Percentiles rank a stretch among this genome's conserved stretches.
phyloP scores from a whole-genome alignment of 2,888 invertebrate genomes.

The Machimus rusticus region DNA sequence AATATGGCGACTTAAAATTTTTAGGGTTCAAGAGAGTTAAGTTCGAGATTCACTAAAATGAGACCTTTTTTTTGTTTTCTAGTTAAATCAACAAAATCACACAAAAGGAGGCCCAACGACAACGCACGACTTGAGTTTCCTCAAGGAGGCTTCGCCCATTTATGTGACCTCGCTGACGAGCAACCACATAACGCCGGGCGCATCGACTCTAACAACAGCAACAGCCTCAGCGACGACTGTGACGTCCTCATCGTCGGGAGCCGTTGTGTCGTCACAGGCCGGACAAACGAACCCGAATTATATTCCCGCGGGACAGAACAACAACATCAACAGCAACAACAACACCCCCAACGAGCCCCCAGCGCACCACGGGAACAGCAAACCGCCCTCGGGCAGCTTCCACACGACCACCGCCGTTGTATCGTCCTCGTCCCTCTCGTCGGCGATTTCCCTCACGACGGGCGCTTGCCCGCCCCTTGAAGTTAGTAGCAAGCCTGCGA shows the following conservation, averaged over 20 bases:
- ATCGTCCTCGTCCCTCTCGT: constrained; percentile 48
- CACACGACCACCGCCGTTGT: constrained; percentile 50
- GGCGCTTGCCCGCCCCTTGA: neutral
- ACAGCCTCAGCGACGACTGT: constrained; percentile 54
- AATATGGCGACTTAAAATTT: too few species aligned
- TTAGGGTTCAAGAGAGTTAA: too few species aligned
- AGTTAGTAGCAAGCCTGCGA: neutral
- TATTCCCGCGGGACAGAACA: neutral
- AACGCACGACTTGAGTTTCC: constrained; percentile 75
- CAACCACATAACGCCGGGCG: constrained; percentile 65
- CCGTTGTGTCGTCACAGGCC: constrained; percentile 48
- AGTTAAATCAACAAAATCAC: constrained; percentile 60
- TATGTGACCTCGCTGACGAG: constrained; percentile 79
- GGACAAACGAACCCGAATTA: constrained; percentile 43
- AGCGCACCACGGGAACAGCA: constrained; percentile 43
- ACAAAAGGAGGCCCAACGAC: constrained; percentile 63
- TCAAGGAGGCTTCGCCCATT: constrained; percentile 82
- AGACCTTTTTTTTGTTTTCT: constrained; percentile 41
- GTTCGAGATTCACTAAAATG: too few species aligned
- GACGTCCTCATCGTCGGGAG: constrained; percentile 56
- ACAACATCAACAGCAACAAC: constrained; percentile 49
- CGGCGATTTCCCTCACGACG: constrained; percentile 44
- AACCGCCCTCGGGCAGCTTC: constrained; percentile 42
- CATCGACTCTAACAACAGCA: constrained; percentile 65
- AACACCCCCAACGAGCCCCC: constrained; percentile 10